These are phyloP conservation scores for Digitonthophagus gazella DNA, from an alignment of 2,888 invertebrate genomes.

Conservation along the genomic window DNA sequence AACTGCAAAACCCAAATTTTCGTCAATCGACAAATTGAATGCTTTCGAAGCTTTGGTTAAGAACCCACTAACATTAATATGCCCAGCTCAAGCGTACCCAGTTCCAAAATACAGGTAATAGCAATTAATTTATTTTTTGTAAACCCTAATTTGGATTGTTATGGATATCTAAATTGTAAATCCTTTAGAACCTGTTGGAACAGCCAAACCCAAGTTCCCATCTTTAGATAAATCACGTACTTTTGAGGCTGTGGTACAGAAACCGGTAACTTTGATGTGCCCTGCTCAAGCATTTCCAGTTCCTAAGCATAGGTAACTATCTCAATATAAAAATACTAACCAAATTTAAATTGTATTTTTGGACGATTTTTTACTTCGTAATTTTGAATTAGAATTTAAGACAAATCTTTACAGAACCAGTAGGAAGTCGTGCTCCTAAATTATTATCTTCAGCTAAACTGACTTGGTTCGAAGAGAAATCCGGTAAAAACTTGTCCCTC, in stretches of 20 bases:
- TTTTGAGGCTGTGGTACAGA: conserved; percentile 54
- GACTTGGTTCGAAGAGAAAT: conserved; percentile 43
- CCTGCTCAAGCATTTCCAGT: conserved; percentile 70
- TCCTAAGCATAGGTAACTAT: conserved; percentile 56
- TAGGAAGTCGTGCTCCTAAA: conserved; percentile 45
- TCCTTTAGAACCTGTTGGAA: conserved; percentile 60
- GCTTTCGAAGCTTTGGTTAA: conserved; percentile 47
- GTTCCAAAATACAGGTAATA: conserved; percentile 70
- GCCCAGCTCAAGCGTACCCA: conserved; percentile 69
- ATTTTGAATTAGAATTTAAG: background rate
- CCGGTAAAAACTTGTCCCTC: conserved; percentile 45
- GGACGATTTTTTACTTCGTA: conserved; percentile 9
- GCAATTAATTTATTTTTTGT: no score
- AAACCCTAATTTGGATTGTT: background rate
- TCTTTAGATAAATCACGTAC: conserved; percentile 65
- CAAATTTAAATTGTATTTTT: background rate
- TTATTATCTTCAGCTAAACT: conserved; percentile 42
- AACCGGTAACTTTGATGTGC: conserved; percentile 63
- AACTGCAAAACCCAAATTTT: conserved; percentile 62
- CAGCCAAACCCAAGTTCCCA: conserved; percentile 62
- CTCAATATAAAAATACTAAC: no score
- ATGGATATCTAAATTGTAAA: conserved; percentile 7
- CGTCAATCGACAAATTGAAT: conserved; percentile 61
- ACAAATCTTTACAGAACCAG: conserved; percentile 41
- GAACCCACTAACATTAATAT: conserved; percentile 56